Evolutionary conservation across 2,888 invertebrate genomes (phyloP).

Genomic region (Ophion ellenae): DNA sequence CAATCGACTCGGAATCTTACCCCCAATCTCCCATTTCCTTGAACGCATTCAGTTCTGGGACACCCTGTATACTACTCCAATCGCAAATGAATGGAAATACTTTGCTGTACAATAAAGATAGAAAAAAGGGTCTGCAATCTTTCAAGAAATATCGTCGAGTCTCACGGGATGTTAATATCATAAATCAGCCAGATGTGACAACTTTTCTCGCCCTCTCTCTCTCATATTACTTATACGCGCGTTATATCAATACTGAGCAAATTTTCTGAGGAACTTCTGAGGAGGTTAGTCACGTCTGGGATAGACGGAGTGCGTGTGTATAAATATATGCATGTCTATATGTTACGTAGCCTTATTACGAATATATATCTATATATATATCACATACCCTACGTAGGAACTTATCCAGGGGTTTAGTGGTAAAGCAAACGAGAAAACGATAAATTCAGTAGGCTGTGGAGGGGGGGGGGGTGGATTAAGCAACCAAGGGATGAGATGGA

Average conservation of each 20-base stretch:
- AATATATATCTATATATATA: conserved; percentile 1
- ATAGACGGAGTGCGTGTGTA: background rate
- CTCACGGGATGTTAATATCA: conserved; percentile 6
- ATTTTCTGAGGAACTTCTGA: conserved; percentile 33
- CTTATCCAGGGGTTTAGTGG: conserved; percentile 40
- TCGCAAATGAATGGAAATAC: background rate
- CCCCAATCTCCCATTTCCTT: too few species aligned
- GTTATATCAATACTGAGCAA: conserved; percentile 1
- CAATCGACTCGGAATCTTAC: too few species aligned
- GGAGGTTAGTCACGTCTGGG: conserved; percentile 1
- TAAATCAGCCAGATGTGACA: conserved; percentile 5
- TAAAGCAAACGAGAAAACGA: conserved; percentile 65
- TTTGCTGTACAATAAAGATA: background rate
- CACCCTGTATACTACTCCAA: background rate
- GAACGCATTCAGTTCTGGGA: too few species aligned
- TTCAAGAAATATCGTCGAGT: conserved; percentile 16
- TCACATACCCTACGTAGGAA: conserved; percentile 9
- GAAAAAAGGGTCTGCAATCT: background rate
- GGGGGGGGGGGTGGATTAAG: conserved; percentile 49
- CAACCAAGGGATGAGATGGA: conserved; percentile 43
- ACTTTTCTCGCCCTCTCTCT: background rate
- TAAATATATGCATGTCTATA: background rate
- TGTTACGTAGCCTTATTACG: background rate
- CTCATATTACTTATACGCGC: background rate
- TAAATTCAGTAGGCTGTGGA: conserved; percentile 60